phyloP scores from a whole-genome alignment of 2,888 invertebrate genomes.

The Drosophila robusta region DNA sequence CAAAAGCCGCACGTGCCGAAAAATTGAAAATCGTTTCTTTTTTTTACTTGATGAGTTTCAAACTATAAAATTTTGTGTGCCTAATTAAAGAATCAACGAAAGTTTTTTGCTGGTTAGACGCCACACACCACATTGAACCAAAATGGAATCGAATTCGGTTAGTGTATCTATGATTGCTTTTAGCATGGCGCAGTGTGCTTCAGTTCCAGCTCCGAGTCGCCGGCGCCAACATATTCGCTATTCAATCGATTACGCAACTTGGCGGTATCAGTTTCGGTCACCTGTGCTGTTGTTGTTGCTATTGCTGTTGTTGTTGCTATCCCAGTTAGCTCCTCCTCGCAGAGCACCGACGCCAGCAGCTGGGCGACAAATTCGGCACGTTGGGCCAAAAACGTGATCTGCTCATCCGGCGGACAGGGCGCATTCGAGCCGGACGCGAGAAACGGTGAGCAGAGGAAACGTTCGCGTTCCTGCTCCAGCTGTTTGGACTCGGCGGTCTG shows the following conservation, averaged over 20 bases:
- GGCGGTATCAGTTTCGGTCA: neutral
- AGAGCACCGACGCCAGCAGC: conserved; percentile 56
- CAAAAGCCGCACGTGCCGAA: conserved; percentile 6
- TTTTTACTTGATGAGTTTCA: neutral
- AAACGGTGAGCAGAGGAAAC: conserved; percentile 58
- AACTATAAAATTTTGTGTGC: conserved; percentile 40
- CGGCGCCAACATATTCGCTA: conserved; percentile 51
- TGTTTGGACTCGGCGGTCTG: conserved; percentile 17
- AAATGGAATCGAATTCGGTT: conserved; percentile 18
- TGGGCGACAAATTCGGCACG: conserved; percentile 70
- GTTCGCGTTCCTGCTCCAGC: conserved; percentile 40
- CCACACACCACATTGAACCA: conserved; percentile 7
- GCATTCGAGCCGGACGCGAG: conserved; percentile 3
- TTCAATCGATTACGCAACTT: conserved; percentile 31
- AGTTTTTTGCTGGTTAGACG: conserved; percentile 11
- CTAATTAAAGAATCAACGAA: conserved; percentile 22
- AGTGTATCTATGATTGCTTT: conserved; percentile 10
- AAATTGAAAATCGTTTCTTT: neutral
- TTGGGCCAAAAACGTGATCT: conserved; percentile 37
- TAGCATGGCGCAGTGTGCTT: conserved; percentile 31
- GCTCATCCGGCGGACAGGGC: conserved; percentile 24
- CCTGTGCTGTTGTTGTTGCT: neutral
- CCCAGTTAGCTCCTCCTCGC: conserved; percentile 51
- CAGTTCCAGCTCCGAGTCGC: conserved; percentile 50
- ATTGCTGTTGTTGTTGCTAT: neutral